phyloP scores from a whole-genome alignment of 2,888 invertebrate species.

The Catocala sponsa region DNA sequence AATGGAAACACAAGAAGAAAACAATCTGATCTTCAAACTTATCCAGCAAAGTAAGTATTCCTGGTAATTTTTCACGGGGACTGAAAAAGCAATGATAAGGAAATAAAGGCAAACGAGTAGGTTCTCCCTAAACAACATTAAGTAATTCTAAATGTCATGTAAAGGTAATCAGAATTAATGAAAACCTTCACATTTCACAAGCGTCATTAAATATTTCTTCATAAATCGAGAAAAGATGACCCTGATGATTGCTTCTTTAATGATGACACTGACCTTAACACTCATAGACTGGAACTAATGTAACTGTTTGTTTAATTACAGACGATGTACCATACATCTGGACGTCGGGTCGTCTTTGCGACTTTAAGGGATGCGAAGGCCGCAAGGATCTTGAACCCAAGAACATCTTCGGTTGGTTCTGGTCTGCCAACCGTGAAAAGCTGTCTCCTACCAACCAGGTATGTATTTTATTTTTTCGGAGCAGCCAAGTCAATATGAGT shows the following conservation, averaged over 20 bases:
- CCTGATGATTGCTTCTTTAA: constrained; percentile 25
- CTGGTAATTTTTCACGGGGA: no score
- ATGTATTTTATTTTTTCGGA: constrained; percentile 13
- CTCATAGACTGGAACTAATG: neutral
- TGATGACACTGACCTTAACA: neutral
- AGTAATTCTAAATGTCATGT: no score
- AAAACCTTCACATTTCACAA: constrained; percentile 41
- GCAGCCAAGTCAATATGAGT: no score
- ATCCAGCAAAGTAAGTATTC: constrained; percentile 92
- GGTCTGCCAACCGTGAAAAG: constrained; percentile 96
- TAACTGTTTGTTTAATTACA: constrained; percentile 63
- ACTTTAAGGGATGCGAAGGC: constrained; percentile 97
- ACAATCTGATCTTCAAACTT: constrained; percentile 95
- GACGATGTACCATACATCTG: constrained; percentile 97
- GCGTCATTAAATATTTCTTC: constrained; percentile 29
- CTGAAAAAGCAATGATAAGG: no score
- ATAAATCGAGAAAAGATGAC: constrained; percentile 45
- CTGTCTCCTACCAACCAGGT: constrained; percentile 93
- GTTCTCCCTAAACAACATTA: no score
- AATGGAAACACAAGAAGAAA: constrained; percentile 96
- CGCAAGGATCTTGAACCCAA: constrained; percentile 96
- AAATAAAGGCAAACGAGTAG: no score
- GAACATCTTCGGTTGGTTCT: constrained; percentile 96
- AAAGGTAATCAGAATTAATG: no score
- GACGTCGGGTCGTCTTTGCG: constrained; percentile 97